phyloP scores from a whole-genome alignment of 2,797 vertebrate genomes.

The Notoglanidium macrostoma region DNA sequence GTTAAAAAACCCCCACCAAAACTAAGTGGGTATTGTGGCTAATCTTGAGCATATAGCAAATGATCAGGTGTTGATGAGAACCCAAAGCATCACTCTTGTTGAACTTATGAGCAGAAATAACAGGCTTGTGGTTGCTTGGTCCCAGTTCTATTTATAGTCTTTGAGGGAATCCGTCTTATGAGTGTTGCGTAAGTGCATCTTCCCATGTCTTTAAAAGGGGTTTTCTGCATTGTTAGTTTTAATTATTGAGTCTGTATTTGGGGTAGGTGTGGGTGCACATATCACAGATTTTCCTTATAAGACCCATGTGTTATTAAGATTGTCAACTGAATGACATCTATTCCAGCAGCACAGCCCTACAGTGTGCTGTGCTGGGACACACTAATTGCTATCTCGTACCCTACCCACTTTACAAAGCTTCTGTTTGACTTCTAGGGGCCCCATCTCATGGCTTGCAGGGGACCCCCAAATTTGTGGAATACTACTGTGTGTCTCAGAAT shows the following conservation, averaged over 20 bases:
- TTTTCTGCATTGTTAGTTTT: neutral
- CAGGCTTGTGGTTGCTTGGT: neutral
- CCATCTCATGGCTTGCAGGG: neutral
- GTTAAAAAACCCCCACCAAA: neutral
- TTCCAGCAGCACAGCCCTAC: neutral
- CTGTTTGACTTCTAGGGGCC: slow-evolving; percentile 1
- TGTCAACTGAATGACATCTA: neutral
- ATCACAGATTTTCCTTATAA: neutral
- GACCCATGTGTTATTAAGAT: neutral
- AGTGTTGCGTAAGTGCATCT: neutral
- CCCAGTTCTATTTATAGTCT: neutral
- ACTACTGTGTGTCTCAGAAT: neutral
- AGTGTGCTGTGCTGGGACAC: neutral
- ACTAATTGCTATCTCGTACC: neutral
- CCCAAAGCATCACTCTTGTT: neutral
- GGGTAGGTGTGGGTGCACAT: neutral
- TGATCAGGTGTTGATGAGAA: neutral
- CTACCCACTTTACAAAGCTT: neutral
- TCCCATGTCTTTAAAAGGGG: neutral
- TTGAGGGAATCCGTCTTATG: neutral
- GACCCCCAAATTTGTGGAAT: neutral
- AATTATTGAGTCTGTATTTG: neutral
- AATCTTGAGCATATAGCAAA: neutral
- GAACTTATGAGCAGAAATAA: neutral
- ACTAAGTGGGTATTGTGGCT: neutral